phyloP scores from a whole-genome alignment of 2,113 vertebrate genomes.

The Nipponia nippon region DNA sequence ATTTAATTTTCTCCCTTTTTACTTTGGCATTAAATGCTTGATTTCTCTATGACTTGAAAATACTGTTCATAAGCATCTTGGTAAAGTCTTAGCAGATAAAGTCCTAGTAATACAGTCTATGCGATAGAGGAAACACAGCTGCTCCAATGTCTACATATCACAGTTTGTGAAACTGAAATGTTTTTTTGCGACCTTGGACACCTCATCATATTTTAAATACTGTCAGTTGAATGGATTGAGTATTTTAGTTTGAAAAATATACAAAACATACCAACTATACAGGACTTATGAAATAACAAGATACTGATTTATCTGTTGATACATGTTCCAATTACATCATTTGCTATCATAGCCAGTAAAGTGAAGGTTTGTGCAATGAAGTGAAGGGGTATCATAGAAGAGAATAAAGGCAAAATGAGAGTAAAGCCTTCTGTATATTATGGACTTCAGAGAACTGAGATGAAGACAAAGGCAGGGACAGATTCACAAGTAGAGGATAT shows the following conservation, averaged over 20 bases:
- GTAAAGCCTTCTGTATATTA: neutral
- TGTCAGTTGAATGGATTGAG: neutral
- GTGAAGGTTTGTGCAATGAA: neutral
- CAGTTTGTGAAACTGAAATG: neutral
- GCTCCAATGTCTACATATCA: neutral
- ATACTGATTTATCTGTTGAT: neutral
- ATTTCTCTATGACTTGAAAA: conserved; percentile 19
- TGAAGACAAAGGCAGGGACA: neutral
- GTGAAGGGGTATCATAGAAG: neutral
- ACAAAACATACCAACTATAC: neutral
- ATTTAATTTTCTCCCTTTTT: conserved; percentile 50
- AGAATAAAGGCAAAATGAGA: neutral
- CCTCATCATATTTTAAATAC: neutral
- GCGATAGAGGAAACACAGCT: neutral
- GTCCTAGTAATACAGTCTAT: neutral
- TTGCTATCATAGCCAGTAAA: neutral
- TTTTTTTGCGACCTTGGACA: neutral
- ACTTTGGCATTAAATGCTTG: conserved; percentile 11
- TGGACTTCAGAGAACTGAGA: neutral
- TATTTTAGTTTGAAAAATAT: neutral
- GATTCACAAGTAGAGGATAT: neutral
- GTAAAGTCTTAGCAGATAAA: neutral
- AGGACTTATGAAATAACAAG: neutral
- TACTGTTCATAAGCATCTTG: neutral
- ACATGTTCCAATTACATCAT: neutral